A percentile compares a stretch with the other conserved stretches of the same genome.
phyloP scores from a whole-genome alignment of 2,888 invertebrate species.

The Stenotaenia linearis region DNA sequence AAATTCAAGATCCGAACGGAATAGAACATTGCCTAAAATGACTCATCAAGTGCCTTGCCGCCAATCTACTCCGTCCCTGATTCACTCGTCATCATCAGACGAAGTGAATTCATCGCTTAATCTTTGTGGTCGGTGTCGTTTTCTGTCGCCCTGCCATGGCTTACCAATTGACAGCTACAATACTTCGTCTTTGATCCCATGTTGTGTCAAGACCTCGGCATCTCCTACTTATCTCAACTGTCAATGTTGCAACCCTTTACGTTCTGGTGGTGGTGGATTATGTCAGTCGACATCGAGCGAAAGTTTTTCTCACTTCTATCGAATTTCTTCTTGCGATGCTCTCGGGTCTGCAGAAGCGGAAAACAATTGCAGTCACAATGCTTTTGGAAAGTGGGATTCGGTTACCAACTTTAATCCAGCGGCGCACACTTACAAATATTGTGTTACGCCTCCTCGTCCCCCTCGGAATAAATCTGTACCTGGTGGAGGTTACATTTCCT shows the following conservation, averaged over 20 bases:
- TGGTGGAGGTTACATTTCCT: conserved; percentile 34
- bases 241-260: neutral
- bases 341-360: neutral
- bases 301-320: neutral
- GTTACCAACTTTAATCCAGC: neutral
- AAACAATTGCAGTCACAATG: neutral
- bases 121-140: neutral
- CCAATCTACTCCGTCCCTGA: neutral
- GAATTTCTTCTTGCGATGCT: conserved; percentile 5
- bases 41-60: neutral
- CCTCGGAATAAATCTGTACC: conserved; percentile 26
- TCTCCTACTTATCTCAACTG: neutral
- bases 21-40: neutral
- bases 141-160: neutral
- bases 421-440: conserved; percentile 26
- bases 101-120: neutral
- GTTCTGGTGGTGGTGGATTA: neutral
- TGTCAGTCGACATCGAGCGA: neutral
- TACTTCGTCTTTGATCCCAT: neutral
- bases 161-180: neutral
- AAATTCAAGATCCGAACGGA: neutral
- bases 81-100: neutral
- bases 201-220: neutral
- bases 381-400: neutral
- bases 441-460: conserved; percentile 1